Conservation (phyloP, 2,113 vertebrate genomes). For the Sula dactylatra region DNA sequence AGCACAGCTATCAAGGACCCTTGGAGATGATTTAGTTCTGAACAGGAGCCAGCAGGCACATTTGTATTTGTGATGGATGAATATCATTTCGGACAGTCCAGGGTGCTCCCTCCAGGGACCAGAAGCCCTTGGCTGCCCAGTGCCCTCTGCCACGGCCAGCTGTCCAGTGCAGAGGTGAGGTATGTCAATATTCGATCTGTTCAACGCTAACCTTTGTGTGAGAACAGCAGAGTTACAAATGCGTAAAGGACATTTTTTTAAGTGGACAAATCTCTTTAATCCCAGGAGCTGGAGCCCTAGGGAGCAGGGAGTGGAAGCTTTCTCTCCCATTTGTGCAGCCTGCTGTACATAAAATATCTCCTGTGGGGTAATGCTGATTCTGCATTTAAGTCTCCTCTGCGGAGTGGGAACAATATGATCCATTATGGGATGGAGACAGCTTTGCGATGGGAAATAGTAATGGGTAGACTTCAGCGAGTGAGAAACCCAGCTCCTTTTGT, state of each 20-base stretch:
- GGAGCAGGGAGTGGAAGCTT: slow-evolving; percentile 8
- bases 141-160: neutral
- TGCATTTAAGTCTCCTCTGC: neutral
- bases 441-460: neutral
- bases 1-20: neutral
- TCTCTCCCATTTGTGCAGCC: neutral
- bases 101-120: neutral
- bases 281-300: slow-evolving; percentile 10
- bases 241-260: neutral
- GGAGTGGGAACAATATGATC: neutral
- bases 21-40: neutral
- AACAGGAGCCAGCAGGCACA: slow-evolving; percentile 22
- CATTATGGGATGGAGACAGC: slow-evolving; percentile 23
- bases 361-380: slow-evolving; percentile 39
- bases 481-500: neutral
- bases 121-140: neutral
- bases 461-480: neutral
- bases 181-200: neutral
- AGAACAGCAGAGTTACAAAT: neutral
- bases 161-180: neutral
- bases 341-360: slow-evolving; percentile 4
- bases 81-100: accelerated
- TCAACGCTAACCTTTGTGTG: neutral
- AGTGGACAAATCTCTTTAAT: slow-evolving; percentile 47
- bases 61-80: neutral